Conservation (phyloP, 2,113 vertebrate genomes). For the Antechinus stuartii region DNA sequence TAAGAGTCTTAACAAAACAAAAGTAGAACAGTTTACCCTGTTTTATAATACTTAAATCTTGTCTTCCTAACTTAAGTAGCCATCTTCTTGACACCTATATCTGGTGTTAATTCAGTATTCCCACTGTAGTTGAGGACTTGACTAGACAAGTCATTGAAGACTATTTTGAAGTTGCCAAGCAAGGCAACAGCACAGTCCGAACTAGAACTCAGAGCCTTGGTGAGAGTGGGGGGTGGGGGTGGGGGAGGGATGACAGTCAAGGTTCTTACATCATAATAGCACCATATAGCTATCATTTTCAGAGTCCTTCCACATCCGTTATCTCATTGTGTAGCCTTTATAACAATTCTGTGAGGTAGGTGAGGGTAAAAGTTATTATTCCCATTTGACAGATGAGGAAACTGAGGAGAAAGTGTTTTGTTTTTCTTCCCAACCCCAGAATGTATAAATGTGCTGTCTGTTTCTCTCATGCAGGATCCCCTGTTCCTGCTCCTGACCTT, state of each 20-base stretch:
- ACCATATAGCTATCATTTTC: background rate
- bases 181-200: background rate
- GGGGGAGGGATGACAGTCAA: background rate
- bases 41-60: background rate
- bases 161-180: background rate
- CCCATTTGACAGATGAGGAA: background rate
- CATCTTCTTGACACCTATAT: background rate
- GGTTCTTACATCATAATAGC: background rate
- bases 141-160: background rate
- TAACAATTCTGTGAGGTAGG: background rate
- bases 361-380: background rate
- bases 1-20: background rate
- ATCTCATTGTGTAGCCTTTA: background rate
- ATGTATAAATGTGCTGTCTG: background rate
- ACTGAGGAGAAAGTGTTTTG: background rate
- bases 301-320: background rate
- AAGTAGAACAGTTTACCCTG: background rate
- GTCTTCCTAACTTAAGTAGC: background rate
- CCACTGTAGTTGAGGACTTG: background rate
- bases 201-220: background rate
- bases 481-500: constrained; percentile 82
- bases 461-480: constrained; percentile 74
- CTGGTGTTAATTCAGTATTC: background rate
- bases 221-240: background rate
- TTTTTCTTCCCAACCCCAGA: background rate